Conservation (phyloP, 2,888 invertebrate genomes). For the Loripinus fragilis region DNA sequence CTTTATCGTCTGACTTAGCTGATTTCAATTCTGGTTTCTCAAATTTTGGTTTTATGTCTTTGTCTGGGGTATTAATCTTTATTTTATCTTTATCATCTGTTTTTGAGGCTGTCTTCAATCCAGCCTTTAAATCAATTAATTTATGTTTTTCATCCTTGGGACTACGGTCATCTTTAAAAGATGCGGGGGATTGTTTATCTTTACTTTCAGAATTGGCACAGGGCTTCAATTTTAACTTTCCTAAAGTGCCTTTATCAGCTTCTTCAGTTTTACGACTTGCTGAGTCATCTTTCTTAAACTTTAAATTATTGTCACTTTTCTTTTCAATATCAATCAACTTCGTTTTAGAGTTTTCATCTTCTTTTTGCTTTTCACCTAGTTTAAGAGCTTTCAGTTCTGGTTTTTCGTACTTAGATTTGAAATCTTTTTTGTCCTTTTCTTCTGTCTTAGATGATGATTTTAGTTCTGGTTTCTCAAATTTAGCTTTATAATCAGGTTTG, state of each 20-base stretch:
- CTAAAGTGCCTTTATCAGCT: not conserved
- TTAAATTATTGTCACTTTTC: conserved; percentile 14
- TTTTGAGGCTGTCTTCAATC: not conserved
- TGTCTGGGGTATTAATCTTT: conserved; percentile 4
- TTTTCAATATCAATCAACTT: conserved; percentile 28
- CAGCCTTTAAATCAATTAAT: not conserved
- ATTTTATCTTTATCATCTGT: conserved; percentile 18
- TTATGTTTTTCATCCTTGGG: not conserved
- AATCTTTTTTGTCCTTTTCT: conserved; percentile 36
- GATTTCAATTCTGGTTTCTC: conserved; percentile 24
- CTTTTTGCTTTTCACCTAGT: conserved; percentile 36
- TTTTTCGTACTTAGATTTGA: conserved; percentile 45
- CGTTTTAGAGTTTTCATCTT: conserved; percentile 21
- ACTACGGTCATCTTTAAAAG: not conserved
- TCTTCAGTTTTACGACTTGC: not conserved
- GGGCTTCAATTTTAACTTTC: not conserved
- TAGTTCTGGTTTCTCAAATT: conserved; percentile 23
- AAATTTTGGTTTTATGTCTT: not conserved
- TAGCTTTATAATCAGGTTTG: conserved; percentile 25
- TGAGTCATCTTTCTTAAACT: conserved; percentile 25
- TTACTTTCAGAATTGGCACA: not conserved
- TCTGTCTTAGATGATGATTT: conserved; percentile 33
- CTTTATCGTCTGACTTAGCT: conserved; percentile 7
- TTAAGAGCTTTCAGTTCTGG: conserved; percentile 21
- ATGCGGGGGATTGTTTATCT: not conserved